A percentile compares a stretch with the other conserved stretches of the same genome.
Evolutionary conservation across 2,113 vertebrate genomes (phyloP).

Genomic region (Mastomys natalensis): DNA sequence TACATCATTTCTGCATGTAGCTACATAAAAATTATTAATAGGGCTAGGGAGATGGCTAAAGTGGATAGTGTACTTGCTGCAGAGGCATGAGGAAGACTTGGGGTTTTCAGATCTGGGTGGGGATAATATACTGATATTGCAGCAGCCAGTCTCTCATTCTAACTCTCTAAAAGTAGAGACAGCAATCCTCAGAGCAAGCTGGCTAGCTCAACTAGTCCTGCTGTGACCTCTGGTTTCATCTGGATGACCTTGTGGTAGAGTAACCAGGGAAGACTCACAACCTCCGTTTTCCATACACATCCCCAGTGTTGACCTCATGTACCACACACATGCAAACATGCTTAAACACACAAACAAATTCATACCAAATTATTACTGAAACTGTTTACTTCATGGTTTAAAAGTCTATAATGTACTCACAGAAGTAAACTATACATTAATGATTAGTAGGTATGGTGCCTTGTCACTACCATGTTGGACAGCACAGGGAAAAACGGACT

Average conservation of each 20-base stretch:
- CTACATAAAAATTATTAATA: constrained; percentile 18
- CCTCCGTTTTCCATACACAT: background rate
- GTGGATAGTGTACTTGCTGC: too few relatives aligned
- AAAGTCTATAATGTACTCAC: background rate
- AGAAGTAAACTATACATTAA: background rate
- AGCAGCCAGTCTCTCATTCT: background rate
- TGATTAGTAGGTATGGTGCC: background rate
- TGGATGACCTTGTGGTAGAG: too few relatives aligned
- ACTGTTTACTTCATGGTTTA: constrained; percentile 21
- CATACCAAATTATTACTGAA: background rate
- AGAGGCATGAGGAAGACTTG: background rate
- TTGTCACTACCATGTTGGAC: background rate
- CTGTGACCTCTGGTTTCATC: background rate
- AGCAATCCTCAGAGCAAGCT: background rate
- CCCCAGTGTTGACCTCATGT: background rate
- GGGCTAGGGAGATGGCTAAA: too few relatives aligned
- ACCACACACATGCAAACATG: background rate
- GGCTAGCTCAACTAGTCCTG: background rate
- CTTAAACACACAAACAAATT: background rate
- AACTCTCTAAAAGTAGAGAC: background rate
- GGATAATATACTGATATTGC: too few relatives aligned
- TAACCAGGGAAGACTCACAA: background rate
- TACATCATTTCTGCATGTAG: background rate
- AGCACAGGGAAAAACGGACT: background rate
- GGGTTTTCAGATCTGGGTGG: background rate